Evolutionary conservation across 1,140 invertebrate genomes (phyloP).

Genomic region (Caenorhabditis briggsae): DNA sequence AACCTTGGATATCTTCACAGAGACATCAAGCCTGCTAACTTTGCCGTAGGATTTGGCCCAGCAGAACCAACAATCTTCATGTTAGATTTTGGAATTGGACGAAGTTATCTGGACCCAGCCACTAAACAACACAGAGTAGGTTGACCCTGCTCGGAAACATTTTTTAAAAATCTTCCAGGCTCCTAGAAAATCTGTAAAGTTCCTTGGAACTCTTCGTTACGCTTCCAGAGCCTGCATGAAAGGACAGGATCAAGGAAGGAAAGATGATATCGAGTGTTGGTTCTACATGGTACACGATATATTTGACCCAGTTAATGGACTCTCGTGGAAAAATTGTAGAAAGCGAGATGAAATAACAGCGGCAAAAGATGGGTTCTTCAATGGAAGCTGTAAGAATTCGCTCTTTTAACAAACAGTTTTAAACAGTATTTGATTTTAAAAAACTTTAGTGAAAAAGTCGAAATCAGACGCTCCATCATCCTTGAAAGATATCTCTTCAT

Average conservation of each 20-base stretch:
- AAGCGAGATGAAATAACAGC: not conserved
- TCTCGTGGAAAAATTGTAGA: not conserved
- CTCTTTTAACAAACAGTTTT: not conserved
- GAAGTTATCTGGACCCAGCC: not conserved
- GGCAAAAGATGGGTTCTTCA: not conserved
- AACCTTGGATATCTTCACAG: constrained; percentile 19
- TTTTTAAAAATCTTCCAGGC: too few relatives aligned
- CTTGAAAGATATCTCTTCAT: too few relatives aligned
- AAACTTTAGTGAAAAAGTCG: too few relatives aligned
- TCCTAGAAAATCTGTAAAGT: not conserved
- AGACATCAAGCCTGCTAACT: constrained; percentile 50
- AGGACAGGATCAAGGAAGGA: not conserved
- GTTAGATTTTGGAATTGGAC: constrained; percentile 44
- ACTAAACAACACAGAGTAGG: not conserved
- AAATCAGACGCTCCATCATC: too few relatives aligned
- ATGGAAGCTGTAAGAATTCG: not conserved
- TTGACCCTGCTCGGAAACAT: too few relatives aligned
- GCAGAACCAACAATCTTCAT: not conserved
- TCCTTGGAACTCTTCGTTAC: constrained; percentile 15
- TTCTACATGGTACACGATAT: constrained; percentile 30
- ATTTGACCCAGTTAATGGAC: not conserved
- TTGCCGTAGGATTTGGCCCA: constrained; percentile 25
- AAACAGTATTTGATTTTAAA: too few relatives aligned
- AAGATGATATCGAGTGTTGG: constrained; percentile 41
- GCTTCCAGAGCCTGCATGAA: not conserved